phyloP scores from a whole-genome alignment of 2,888 invertebrate species.

The Drepanosiphum platanoidis region DNA sequence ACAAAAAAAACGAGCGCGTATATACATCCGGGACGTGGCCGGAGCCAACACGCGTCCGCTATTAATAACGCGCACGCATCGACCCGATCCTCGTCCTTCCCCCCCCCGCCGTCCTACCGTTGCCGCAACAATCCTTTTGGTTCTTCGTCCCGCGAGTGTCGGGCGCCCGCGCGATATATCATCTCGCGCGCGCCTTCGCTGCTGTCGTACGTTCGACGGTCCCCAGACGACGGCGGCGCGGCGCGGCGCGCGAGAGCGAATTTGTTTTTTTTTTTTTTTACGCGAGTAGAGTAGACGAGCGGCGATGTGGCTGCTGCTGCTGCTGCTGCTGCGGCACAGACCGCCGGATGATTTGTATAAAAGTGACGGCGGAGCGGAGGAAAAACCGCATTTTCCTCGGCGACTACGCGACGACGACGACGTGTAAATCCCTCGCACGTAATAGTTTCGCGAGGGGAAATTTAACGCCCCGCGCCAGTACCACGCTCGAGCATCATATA shows the following conservation, averaged over 20 bases:
- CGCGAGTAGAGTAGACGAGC: too few relatives aligned
- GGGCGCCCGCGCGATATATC: neutral
- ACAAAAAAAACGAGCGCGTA: too few relatives aligned
- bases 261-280: conserved; percentile 42
- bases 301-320: too few relatives aligned
- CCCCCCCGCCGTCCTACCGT: neutral
- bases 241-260: conserved; percentile 14
- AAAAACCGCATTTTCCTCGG: conserved; percentile 12
- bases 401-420: neutral
- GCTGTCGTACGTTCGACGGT: neutral
- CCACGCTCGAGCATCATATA: neutral
- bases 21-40: too few relatives aligned
- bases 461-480: neutral
- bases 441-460: conserved; percentile 43
- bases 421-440: conserved; percentile 53
- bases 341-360: too few relatives aligned
- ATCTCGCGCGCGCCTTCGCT: too few relatives aligned
- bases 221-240: neutral
- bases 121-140: neutral
- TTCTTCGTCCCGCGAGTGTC: neutral
- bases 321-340: too few relatives aligned
- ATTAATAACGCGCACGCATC: neutral
- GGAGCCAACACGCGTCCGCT: neutral
- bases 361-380: neutral
- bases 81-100: neutral